These are phyloP conservation scores for Urocyon cinereoargenteus DNA, from an alignment of 2,797 vertebrate genomes.

Conservation along the genomic window DNA sequence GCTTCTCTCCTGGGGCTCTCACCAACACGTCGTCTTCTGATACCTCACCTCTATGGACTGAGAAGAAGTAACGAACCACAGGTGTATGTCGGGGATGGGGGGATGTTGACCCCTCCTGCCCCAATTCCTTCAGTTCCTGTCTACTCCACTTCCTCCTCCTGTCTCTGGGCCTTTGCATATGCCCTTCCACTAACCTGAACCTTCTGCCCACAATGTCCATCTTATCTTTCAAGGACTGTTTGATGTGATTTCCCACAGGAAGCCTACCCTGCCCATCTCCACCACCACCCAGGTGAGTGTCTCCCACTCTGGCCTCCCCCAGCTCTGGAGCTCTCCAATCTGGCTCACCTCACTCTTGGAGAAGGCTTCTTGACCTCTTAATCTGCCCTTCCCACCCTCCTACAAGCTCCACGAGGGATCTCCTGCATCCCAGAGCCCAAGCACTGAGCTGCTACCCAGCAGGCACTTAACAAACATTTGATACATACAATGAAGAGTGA, in stretches of 20 bases:
- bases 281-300: too few relatives aligned
- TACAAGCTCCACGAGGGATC: neutral
- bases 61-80: neutral
- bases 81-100: fast-evolving
- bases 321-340: neutral
- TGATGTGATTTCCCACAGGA: neutral
- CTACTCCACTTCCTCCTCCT: fast-evolving
- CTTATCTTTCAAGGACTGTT: neutral
- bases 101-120: fast-evolving
- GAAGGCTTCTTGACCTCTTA: neutral
- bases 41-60: neutral
- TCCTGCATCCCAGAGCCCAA: neutral
- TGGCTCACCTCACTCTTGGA: neutral
- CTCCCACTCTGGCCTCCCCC: neutral
- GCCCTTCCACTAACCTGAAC: neutral
- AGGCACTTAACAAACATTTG: neutral
- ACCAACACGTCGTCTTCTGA: neutral
- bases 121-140: neutral
- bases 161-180: neutral
- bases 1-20: neutral
- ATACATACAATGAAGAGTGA: neutral
- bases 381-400: neutral
- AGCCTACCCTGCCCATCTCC: neutral
- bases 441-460: neutral
- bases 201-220: neutral